phyloP scores from a whole-genome alignment of 2,113 vertebrate species.

The Calyptommatus sinebrachiatus region DNA sequence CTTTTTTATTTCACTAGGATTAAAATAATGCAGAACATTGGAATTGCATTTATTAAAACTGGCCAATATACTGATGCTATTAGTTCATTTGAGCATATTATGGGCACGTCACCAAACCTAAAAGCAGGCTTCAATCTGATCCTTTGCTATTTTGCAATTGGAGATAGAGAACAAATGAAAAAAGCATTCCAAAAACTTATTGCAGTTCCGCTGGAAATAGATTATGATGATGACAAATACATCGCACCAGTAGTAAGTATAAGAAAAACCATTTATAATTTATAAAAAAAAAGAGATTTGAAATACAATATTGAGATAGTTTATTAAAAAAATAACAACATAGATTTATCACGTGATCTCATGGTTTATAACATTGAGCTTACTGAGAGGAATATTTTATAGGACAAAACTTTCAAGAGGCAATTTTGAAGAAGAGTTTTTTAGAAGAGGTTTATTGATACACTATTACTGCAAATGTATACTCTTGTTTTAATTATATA shows the following conservation, averaged over 20 bases:
- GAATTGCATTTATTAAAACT: constrained; percentile 88
- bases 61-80: constrained; percentile 91
- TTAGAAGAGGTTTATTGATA: background rate
- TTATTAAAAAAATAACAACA: background rate
- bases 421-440: background rate
- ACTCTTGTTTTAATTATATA: background rate
- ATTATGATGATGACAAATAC: constrained; percentile 89
- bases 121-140: constrained; percentile 93
- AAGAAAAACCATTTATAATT: background rate
- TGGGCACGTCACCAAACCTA: constrained; percentile 87
- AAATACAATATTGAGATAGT: background rate
- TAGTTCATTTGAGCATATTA: constrained; percentile 91
- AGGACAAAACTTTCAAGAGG: constrained; percentile 11
- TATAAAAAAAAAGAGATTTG: background rate
- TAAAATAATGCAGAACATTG: constrained; percentile 98
- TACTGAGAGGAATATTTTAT: background rate
- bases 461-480: too few species aligned
- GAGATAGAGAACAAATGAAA: constrained; percentile 92
- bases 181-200: constrained; percentile 94
- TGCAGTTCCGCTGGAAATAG: constrained; percentile 84
- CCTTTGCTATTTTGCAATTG: constrained; percentile 88
- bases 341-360: background rate
- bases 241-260: constrained; percentile 83
- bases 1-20: constrained; percentile 74
- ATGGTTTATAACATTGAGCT: background rate